phyloP scores from a whole-genome alignment of 2,797 vertebrate species.

The Sebastes steindachneri region DNA sequence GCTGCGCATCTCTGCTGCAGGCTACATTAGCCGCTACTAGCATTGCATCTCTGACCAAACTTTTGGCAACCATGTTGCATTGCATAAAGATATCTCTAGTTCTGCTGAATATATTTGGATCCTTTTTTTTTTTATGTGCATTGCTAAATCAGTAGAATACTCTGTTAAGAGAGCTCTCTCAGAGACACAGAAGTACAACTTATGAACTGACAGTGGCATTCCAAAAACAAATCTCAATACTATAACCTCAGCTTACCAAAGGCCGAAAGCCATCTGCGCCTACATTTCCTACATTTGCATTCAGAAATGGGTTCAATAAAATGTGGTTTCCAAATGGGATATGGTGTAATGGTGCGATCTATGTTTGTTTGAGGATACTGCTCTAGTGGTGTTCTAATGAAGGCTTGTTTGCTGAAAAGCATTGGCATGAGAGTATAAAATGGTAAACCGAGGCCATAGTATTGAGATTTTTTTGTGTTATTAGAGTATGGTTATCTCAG shows the following conservation, averaged over 20 bases:
- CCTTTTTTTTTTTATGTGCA: neutral
- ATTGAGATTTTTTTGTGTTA: neutral
- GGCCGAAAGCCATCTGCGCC: neutral
- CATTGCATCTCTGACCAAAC: neutral
- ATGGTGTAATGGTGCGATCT: neutral
- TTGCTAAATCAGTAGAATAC: neutral
- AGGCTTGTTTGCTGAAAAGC: neutral
- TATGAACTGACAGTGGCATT: neutral
- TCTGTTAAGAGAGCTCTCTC: neutral
- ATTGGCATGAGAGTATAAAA: neutral
- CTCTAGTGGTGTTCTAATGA: neutral
- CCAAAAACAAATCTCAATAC: neutral
- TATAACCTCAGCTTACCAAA: neutral
- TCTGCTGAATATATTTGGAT: neutral
- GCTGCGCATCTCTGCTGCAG: neutral
- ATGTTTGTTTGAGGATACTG: neutral
- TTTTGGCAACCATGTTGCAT: neutral
- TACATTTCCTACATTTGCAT: neutral
- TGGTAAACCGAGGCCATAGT: neutral
- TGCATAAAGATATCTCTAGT: neutral
- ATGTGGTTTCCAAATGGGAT: neutral
- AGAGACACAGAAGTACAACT: neutral
- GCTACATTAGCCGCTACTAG: neutral
- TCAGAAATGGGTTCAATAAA: neutral
- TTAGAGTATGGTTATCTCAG: neutral